These are phyloP conservation scores for Lasioglossum baleicum DNA, from an alignment of 1,140 invertebrate species.

Conservation along the genomic window DNA sequence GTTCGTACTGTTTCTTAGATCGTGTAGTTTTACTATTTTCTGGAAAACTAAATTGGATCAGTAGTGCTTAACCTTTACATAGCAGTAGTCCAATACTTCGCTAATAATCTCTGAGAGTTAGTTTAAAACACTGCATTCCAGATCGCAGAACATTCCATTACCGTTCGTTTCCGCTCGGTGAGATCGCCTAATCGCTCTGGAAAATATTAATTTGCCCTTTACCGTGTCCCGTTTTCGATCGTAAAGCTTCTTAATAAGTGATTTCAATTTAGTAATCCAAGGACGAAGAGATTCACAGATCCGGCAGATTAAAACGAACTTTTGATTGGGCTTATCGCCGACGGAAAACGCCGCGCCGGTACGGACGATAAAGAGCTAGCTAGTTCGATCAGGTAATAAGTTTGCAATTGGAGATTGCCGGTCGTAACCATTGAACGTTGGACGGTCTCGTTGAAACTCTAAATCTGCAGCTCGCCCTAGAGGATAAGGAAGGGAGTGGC, in stretches of 20 bases:
- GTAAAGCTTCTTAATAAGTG: background rate
- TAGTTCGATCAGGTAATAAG: constrained; percentile 27
- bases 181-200: no score
- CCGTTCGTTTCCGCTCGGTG: no score
- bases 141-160: no score
- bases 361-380: background rate
- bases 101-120: no score
- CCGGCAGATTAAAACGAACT: background rate
- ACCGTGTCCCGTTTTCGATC: background rate
- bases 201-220: no score
- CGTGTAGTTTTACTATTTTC: no score
- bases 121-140: no score
- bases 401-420: constrained; percentile 9
- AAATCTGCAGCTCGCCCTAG: background rate
- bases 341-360: background rate
- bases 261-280: background rate
- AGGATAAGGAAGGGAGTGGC: constrained; percentile 21
- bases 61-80: no score
- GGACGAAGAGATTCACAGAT: background rate
- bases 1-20: no score
- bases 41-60: no score
- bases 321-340: background rate
- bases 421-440: background rate
- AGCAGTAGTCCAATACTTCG: no score
- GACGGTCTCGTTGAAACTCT: background rate